Base-by-base conservation (phyloP, 2,113 vertebrate species). In the Dromaius novaehollandiae region DNA sequence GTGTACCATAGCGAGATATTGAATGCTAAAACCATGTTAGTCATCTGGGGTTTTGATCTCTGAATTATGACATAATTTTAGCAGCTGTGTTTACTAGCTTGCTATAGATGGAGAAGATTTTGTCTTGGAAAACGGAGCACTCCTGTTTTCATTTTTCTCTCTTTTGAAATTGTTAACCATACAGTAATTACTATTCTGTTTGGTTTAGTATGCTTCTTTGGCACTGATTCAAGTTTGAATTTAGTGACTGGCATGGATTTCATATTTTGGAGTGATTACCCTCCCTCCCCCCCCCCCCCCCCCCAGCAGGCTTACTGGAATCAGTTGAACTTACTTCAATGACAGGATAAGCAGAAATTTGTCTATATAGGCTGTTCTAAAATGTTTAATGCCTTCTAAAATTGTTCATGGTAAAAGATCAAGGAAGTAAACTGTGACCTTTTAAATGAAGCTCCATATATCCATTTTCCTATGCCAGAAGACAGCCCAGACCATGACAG, bases 391-490 rank as follows among this genome's bases (percentile, higher is more conserved):
- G 87, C 91, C 78, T 89, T 94, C 91, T 92, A 95, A 96, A 97
- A 95, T 88, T 46, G 93, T 53, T 95, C 82, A 21, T 70, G 71
- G 53, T 95, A 64, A 53, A 94, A 95, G 78, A 95, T 91, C 5
- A 83, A 97, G 97, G 91, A 96, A 96, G 96, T 93, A 96, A 97
- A 66, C 75, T 1, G 12, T 97, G 95, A 97, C 96, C 93, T 95
- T 96, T 97, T 16, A 53, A 87, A 26, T 26, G 91, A 70, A 92
- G 89, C 75, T 70, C 93, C 55, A 32, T 24, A 78, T 58, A 95
- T 70, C 63, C 60, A 24, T 91, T 93, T 96, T 91, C 71, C 87
- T 86, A 46, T 16, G 68, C 84, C 93, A 95, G 87, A 64, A 93
- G 66, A 89, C 93, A 68, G 44, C 50, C 48, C 36, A 50, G 91